Base-by-base conservation (phyloP, 2,113 vertebrate genomes). In the Hoplias malabaricus region DNA sequence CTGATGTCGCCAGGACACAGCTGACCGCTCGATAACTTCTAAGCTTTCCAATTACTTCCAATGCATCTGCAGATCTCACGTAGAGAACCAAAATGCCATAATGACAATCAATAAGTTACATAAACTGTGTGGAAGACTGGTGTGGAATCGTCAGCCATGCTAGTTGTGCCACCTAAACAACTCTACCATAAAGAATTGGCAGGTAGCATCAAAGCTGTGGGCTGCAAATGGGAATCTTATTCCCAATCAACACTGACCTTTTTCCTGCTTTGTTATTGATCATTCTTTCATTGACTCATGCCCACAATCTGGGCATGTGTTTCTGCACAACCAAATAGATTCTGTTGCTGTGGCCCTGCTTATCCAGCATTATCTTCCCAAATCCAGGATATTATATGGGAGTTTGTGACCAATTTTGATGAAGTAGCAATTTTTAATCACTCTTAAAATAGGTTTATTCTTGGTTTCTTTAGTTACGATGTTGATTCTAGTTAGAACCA, bases 81-180 rank as follows among this genome's bases (percentile, higher is more conserved):
- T 63, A 40, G 67, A 63, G 67, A 70, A 67, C 12, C 23, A 46
- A 50, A 69, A 69, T 68, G 36, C 14, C 13, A 54, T 59, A 43
- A 77, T 62, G 36, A 48, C 40, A 62, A 71, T 78, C 76, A 36
- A 78, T 78, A 50, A 36, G 59, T 36, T 13, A 61, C 8, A 36
- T 63, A n/a, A 21, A 16, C n/a, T 59, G n/a, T 69, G 10, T 31
- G 48, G 27, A 19, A 50, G 11, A n/a, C n/a, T 4, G 10, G 42
- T 29, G 25, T 11, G 2, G 21, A 56, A 34, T 34, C n/a, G n/a
- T n/a, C n/a, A n/a, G n/a, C n/a, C n/a, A n/a, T n/a, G n/a, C n/a
- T n/a, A n/a, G n/a, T n/a, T n/a, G n/a, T n/a, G n/a, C n/a, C n/a
- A n/a, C n/a, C n/a, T n/a, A n/a, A n/a, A n/a, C n/a, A n/a, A n/a